A percentile compares a stretch with the other conserved stretches of the same genome.
These are phyloP conservation scores for Drosophila flavopinicola DNA, from an alignment of 2,888 invertebrate species.

Conservation along the genomic window DNA sequence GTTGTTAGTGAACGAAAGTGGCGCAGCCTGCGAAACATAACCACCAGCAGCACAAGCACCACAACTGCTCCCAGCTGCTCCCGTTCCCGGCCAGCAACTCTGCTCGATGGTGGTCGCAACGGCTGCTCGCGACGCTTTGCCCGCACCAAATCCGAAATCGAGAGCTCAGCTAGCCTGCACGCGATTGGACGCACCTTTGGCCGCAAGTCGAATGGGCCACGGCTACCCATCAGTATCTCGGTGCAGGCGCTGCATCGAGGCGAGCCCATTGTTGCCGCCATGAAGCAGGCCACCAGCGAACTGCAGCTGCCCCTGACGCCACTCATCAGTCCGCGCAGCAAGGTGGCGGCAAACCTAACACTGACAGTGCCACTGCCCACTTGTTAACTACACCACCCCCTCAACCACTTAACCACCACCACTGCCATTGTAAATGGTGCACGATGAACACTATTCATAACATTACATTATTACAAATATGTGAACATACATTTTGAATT, in stretches of 20 bases:
- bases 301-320: slow-evolving; percentile 55
- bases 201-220: slow-evolving; percentile 60
- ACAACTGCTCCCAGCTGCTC: slow-evolving; percentile 16
- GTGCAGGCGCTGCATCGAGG: slow-evolving; percentile 69
- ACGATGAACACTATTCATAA: slow-evolving; percentile 1
- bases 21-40: slow-evolving; percentile 64
- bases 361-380: slow-evolving; percentile 54
- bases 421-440: slow-evolving; percentile 26
- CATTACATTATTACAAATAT: not conserved
- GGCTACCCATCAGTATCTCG: slow-evolving; percentile 63
- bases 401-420: slow-evolving; percentile 11
- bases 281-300: slow-evolving; percentile 68
- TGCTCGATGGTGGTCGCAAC: slow-evolving; percentile 9
- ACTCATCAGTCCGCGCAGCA: slow-evolving; percentile 60
- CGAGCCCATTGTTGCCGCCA: slow-evolving; percentile 61
- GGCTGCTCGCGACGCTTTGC: slow-evolving; percentile 52
- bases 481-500: not conserved
- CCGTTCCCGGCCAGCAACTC: slow-evolving; percentile 30
- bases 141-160: slow-evolving; percentile 65
- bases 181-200: slow-evolving; percentile 73
- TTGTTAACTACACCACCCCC: slow-evolving; percentile 35
- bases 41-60: slow-evolving; percentile 15
- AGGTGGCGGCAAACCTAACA: slow-evolving; percentile 41
- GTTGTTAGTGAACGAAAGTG: slow-evolving; percentile 60
- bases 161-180: slow-evolving; percentile 62